Evolutionary conservation across 2,113 vertebrate species (phyloP).

Genomic region (Variabilichromis moorii): DNA sequence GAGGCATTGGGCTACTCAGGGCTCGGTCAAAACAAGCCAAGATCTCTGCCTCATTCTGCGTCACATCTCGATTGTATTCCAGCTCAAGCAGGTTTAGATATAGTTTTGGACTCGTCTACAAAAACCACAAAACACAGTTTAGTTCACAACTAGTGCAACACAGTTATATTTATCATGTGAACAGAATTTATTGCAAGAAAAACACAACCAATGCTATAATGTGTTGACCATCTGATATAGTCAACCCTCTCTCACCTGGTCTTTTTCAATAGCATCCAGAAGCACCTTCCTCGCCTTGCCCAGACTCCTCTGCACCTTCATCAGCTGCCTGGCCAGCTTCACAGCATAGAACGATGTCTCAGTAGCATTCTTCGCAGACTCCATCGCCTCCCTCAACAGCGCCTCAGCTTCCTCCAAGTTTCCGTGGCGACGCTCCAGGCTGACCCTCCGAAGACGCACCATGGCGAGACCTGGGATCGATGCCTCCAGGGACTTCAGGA

Average conservation of each 20-base stretch:
- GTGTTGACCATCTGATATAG: not conserved
- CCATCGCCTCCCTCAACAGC: slow-evolving; percentile 85
- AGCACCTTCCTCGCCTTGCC: slow-evolving; percentile 89
- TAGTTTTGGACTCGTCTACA: slow-evolving; percentile 85
- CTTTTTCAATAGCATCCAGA: slow-evolving; percentile 88
- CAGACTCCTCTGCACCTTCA: slow-evolving; percentile 89
- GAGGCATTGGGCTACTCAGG: slow-evolving; percentile 77
- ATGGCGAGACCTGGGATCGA: slow-evolving; percentile 84
- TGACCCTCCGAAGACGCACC: slow-evolving; percentile 91
- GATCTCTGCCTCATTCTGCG: slow-evolving; percentile 88
- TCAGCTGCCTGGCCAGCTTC: slow-evolving; percentile 85
- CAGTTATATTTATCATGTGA: not conserved
- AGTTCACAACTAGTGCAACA: not conserved
- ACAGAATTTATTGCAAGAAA: not conserved
- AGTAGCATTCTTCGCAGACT: slow-evolving; percentile 74
- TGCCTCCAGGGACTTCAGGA: slow-evolving; percentile 84
- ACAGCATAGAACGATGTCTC: slow-evolving; percentile 91
- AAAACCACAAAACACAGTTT: not conserved
- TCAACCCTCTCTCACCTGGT: slow-evolving; percentile 75
- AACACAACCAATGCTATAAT: not conserved
- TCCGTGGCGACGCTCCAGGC: slow-evolving; percentile 89
- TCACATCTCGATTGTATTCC: slow-evolving; percentile 89
- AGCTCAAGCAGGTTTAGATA: slow-evolving; percentile 96
- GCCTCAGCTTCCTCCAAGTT: slow-evolving; percentile 88
- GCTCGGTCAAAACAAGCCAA: slow-evolving; percentile 89